Evolutionary conservation across 2,888 invertebrate genomes (phyloP).

Genomic region (Rhyacophila evoluta): DNA sequence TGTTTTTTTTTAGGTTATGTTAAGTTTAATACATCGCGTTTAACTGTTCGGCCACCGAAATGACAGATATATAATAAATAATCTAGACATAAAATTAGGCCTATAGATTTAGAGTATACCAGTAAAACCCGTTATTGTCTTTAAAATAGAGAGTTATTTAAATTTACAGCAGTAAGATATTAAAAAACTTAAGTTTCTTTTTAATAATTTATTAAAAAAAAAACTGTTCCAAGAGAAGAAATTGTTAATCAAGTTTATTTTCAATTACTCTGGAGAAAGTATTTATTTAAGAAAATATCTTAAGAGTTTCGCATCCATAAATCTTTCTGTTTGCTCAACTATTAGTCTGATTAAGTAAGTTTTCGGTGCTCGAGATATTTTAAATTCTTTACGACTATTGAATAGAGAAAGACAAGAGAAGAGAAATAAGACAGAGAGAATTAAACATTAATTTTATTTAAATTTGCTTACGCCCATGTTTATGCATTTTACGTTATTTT

Average conservation of each 20-base stretch:
- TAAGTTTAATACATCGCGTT: no score
- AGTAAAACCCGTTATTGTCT: no score
- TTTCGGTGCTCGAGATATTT: conserved; percentile 4
- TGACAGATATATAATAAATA: no score
- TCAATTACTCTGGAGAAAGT: conserved; percentile 7
- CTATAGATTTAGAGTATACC: no score
- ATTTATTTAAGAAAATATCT: conserved; percentile 19
- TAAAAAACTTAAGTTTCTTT: conserved; percentile 13
- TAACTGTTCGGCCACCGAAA: no score
- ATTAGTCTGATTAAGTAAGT: conserved; percentile 14
- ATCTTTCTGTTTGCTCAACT: conserved; percentile 37
- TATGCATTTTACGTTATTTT: background rate
- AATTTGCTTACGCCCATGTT: background rate
- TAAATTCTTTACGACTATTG: conserved; percentile 18
- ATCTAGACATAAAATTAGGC: no score
- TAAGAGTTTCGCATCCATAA: conserved; percentile 26
- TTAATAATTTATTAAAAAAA: background rate
- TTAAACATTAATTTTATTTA: conserved; percentile 13
- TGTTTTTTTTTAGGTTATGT: no score
- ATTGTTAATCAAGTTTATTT: conserved; percentile 22
- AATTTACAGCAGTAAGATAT: background rate
- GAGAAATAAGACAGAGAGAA: background rate
- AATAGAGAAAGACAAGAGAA: background rate
- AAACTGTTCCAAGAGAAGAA: background rate
- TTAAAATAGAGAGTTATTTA: background rate